Evolutionary conservation across 2,113 vertebrate species (phyloP).

Genomic region (Melanocharis versteri): DNA sequence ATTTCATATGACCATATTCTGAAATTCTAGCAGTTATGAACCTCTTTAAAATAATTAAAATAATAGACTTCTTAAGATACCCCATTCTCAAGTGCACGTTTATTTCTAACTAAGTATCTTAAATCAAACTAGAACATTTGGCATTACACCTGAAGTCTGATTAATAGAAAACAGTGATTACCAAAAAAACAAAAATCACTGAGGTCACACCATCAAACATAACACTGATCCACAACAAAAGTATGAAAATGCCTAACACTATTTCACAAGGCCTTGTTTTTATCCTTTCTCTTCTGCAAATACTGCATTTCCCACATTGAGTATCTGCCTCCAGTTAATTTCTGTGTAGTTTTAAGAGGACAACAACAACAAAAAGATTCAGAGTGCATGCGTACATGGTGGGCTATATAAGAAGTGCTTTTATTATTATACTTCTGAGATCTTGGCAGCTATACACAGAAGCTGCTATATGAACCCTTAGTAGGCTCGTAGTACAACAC

Average conservation of each 20-base stretch:
- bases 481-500: not conserved
- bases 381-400: fast-evolving
- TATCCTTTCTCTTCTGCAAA: not conserved
- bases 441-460: not conserved
- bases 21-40: not conserved
- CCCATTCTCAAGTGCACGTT: not conserved
- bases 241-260: not conserved
- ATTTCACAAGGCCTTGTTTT: not conserved
- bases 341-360: not conserved
- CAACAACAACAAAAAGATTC: not conserved
- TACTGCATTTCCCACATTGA: not conserved
- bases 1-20: not conserved
- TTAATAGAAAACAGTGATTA: not conserved
- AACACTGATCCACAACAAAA: not conserved
- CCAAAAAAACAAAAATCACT: too few relatives aligned
- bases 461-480: not conserved
- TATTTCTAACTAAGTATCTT: not conserved
- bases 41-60: not conserved
- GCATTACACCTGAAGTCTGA: not conserved
- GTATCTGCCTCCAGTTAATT: not conserved
- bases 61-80: not conserved
- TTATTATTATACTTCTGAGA: not conserved
- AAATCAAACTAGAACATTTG: not conserved
- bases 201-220: not conserved
- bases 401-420: not conserved